These are phyloP conservation scores for Diachasmimorpha longicaudata DNA, from an alignment of 1,140 invertebrate species.

Conservation along the genomic window DNA sequence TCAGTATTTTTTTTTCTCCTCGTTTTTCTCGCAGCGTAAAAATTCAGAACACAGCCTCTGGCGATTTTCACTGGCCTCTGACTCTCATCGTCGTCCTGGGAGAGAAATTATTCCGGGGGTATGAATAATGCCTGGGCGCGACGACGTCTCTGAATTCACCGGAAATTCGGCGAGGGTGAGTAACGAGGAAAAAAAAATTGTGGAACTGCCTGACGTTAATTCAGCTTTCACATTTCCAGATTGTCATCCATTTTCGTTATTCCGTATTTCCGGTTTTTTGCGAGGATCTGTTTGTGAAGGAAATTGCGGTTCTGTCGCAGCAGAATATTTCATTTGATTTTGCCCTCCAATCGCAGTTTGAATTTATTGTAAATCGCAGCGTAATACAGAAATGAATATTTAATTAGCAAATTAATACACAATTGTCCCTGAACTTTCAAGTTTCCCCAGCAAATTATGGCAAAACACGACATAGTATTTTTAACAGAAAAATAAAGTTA, in stretches of 20 bases:
- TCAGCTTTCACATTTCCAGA: background rate
- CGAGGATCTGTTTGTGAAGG: too few species aligned
- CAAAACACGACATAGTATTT: too few species aligned
- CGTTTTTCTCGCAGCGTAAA: background rate
- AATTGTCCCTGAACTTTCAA: too few species aligned
- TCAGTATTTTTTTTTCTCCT: background rate
- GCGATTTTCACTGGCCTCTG: background rate
- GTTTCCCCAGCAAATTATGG: too few species aligned
- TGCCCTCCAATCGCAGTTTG: too few species aligned
- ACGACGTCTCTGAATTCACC: conserved; percentile 10
- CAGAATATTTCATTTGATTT: too few species aligned
- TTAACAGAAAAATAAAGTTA: too few species aligned
- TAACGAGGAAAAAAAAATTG: conserved; percentile 11
- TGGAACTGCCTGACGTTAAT: background rate
- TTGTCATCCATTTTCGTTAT: background rate
- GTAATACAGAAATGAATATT: too few species aligned
- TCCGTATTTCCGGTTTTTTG: background rate
- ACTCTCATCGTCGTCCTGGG: conserved; percentile 19
- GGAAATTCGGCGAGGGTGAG: background rate
- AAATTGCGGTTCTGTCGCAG: too few species aligned
- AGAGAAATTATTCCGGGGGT: conserved; percentile 19
- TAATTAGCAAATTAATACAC: too few species aligned
- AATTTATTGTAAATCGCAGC: too few species aligned
- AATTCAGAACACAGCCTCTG: conserved; percentile 17
- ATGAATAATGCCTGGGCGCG: conserved; percentile 19